Evolutionary conservation across 2,113 vertebrate species (phyloP).

Genomic region (Campylorhamphus procurvoides): DNA sequence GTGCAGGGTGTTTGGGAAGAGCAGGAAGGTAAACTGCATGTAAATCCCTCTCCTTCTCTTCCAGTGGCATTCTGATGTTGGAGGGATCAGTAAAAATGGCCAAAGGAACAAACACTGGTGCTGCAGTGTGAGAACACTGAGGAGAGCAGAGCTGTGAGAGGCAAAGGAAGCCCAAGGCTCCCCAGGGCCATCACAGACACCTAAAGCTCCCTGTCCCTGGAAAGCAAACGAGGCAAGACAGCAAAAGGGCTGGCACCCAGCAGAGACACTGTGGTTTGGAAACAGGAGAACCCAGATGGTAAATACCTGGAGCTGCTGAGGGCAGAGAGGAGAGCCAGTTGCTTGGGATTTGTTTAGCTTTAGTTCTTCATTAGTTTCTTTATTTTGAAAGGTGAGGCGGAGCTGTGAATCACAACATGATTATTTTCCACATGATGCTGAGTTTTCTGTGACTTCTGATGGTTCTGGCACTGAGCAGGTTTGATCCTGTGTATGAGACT

Average conservation of each 20-base stretch:
- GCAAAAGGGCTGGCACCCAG: not conserved
- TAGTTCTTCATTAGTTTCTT: not conserved
- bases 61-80: not conserved
- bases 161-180: not conserved
- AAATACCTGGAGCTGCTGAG: not conserved
- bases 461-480: not conserved
- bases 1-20: not conserved
- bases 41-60: not conserved
- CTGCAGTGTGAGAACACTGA: not conserved
- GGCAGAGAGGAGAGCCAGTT: not conserved
- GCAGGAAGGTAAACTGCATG: not conserved
- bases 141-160: not conserved
- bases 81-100: slow-evolving; percentile 11
- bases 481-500: not conserved
- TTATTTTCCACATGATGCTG: not conserved
- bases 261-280: not conserved
- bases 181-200: not conserved
- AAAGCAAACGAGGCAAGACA: not conserved
- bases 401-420: not conserved
- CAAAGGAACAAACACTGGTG: not conserved
- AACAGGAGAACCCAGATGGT: not conserved
- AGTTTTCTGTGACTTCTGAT: not conserved
- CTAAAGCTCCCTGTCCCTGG: not conserved
- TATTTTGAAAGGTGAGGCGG: not conserved
- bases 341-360: not conserved